phyloP scores from a whole-genome alignment of 2,888 invertebrate genomes.

The Eupelmus urozonus region DNA sequence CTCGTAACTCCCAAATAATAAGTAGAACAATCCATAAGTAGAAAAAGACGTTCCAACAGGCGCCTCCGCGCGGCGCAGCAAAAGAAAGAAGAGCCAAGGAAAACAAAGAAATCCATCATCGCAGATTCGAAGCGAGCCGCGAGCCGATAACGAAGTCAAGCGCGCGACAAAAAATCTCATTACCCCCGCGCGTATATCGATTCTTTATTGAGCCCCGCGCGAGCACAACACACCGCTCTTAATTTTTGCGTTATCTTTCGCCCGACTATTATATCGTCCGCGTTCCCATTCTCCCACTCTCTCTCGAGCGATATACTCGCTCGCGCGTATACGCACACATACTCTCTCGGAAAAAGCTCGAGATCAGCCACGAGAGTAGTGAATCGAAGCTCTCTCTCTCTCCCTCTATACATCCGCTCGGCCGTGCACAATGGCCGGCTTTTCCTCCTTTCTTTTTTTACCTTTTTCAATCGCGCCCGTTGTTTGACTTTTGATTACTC shows the following conservation, averaged over 20 bases:
- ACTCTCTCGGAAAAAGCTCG: no score
- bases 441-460: conserved; percentile 5
- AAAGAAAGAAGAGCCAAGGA: not conserved
- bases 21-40: no score
- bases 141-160: conserved; percentile 17
- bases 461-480: conserved; percentile 25
- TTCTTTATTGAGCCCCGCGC: conserved; percentile 8
- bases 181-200: conserved; percentile 28
- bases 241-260: conserved; percentile 35
- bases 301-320: not conserved
- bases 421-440: not conserved
- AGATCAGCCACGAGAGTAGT: conserved; percentile 26
- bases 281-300: conserved; percentile 1
- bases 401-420: not conserved
- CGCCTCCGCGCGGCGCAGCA: no score
- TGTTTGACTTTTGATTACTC: conserved; percentile 54
- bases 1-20: no score
- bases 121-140: conserved; percentile 22
- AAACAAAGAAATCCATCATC: not conserved
- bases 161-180: conserved; percentile 37
- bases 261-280: conserved; percentile 6
- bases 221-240: conserved; percentile 1
- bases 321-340: not conserved
- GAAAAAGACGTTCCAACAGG: no score
- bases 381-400: conserved; percentile 31